Conservation (phyloP, 2,888 invertebrate genomes). For the Drosophila pseudotakahashii region DNA sequence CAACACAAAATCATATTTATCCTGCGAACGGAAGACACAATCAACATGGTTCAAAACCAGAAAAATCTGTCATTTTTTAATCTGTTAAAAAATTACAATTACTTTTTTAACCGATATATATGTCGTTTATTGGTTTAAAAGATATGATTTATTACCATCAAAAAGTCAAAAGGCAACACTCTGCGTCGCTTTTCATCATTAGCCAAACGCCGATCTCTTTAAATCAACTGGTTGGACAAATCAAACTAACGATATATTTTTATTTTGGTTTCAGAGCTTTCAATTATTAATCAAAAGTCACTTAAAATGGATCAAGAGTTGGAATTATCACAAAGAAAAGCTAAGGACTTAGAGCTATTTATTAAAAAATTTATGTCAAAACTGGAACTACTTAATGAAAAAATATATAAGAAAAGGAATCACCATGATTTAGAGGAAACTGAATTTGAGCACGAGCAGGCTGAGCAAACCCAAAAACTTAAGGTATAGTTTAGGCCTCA, state of each 20-base stretch:
- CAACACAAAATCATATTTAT: no score
- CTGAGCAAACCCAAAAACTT: slow-evolving; percentile 85
- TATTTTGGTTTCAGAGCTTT: slow-evolving; percentile 69
- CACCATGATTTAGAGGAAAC: slow-evolving; percentile 86
- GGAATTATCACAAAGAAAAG: slow-evolving; percentile 86
- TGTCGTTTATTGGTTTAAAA: no score
- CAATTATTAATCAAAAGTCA: slow-evolving; percentile 90
- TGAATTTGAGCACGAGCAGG: slow-evolving; percentile 86
- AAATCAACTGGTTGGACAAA: background rate
- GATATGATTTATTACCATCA: no score
- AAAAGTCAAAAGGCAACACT: no score
- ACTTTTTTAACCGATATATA: no score
- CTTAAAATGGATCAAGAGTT: slow-evolving; percentile 88
- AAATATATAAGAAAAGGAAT: slow-evolving; percentile 86
- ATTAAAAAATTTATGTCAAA: slow-evolving; percentile 87
- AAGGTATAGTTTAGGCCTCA: slow-evolving; percentile 80
- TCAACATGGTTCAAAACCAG: no score
- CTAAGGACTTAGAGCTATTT: slow-evolving; percentile 86
- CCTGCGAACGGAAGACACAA: no score
- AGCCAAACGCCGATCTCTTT: no score
- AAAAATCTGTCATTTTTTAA: no score
- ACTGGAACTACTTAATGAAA: slow-evolving; percentile 86
- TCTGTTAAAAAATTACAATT: no score
- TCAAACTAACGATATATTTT: background rate
- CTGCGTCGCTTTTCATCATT: no score